Evolutionary conservation across 2,113 vertebrate genomes (phyloP).

Genomic region (Bathybates hornii): DNA sequence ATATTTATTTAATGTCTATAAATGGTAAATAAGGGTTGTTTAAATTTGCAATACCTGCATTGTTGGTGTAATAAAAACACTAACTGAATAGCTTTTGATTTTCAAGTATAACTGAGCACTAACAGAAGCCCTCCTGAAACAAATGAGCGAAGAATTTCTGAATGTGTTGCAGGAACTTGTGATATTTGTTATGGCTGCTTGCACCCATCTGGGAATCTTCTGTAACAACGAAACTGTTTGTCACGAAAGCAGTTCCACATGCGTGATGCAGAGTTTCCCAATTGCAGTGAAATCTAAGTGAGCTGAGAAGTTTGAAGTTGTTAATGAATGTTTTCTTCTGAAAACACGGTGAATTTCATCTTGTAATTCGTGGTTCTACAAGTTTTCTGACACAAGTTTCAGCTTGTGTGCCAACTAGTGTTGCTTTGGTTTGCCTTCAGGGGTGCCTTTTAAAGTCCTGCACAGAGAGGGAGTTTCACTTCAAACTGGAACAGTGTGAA

Average conservation of each 20-base stretch:
- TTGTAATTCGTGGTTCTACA: not conserved
- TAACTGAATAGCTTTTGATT: not conserved
- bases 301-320: not conserved
- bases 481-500: not conserved
- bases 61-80: not conserved
- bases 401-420: not conserved
- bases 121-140: not conserved
- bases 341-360: not conserved
- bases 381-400: constrained; percentile 3
- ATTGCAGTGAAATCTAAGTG: not conserved
- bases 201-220: constrained; percentile 46
- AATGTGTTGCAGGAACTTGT: constrained; percentile 49
- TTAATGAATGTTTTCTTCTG: not conserved
- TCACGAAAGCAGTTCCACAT: not conserved
- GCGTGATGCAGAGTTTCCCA: not conserved
- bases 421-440: constrained; percentile 1
- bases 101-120: not conserved
- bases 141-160: not conserved
- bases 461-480: not conserved
- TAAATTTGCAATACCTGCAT: not conserved
- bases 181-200: constrained; percentile 53
- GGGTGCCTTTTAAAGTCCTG: not conserved
- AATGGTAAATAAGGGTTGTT: not conserved
- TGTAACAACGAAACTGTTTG: constrained; percentile 3
- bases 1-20: not conserved